These are phyloP conservation scores for Phodopus roborovskii DNA, from an alignment of 2,113 vertebrate species.

Conservation along the genomic window DNA sequence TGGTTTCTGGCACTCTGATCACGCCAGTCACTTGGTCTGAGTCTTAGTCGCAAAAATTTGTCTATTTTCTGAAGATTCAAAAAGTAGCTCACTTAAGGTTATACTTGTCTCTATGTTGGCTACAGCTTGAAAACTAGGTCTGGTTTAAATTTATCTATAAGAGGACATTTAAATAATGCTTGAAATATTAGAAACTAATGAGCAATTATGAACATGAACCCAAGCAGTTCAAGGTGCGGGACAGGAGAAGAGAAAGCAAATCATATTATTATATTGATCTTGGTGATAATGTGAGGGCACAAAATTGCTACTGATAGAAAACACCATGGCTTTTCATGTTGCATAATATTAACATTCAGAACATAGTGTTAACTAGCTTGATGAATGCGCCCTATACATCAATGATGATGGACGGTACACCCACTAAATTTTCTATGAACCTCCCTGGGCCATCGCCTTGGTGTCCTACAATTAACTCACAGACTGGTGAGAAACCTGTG, in stretches of 20 bases:
- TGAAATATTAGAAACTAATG: conserved; percentile 28
- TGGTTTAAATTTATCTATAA: not conserved
- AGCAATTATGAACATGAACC: not conserved
- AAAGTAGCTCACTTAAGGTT: not conserved
- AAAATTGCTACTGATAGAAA: not conserved
- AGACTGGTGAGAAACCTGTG: not conserved
- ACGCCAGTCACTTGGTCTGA: not conserved
- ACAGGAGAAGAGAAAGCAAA: not conserved
- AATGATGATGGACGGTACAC: not conserved
- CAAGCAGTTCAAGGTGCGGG: not conserved
- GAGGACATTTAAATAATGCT: not conserved
- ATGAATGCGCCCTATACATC: not conserved
- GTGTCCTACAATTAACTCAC: not conserved
- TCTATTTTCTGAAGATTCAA: not conserved
- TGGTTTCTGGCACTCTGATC: not conserved
- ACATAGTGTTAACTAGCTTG: not conserved
- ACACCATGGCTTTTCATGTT: not conserved
- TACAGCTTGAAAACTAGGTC: not conserved
- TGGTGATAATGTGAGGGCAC: not conserved
- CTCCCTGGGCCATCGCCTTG: too few species aligned
- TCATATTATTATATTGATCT: not conserved
- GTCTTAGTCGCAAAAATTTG: not conserved
- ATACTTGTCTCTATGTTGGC: not conserved
- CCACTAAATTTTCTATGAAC: not conserved
- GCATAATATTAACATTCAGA: not conserved